Base-by-base conservation (phyloP, 1,140 invertebrate species). In the Andricus grossulariae region DNA sequence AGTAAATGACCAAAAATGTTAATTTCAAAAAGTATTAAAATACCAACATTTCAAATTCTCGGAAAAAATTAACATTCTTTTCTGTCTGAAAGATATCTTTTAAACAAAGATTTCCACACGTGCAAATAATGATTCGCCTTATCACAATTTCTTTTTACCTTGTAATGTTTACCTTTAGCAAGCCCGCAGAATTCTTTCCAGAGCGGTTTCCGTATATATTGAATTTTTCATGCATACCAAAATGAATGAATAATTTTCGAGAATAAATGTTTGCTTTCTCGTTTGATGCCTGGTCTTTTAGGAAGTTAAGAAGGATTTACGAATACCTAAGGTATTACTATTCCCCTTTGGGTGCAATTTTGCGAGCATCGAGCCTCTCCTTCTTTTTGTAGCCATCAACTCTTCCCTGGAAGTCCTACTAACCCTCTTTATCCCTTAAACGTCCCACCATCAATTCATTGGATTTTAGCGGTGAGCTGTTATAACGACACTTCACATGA, bases 401-500 rank as follows among this genome's bases (percentile, higher is more conserved):
- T 66, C 32, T 66, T 66, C 60, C 32, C 25, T 39, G 32, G n/a
- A 32, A 66, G 60, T 13, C 60, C 60, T 66, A 45, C 60, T 18
- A 66, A 66, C 71, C 71, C 71, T 50, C 71, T 72, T 21, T 49
- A 25, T 21, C 25, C 15, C 71, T 25, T 6, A 70, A 18, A 54
- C 12, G 8, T 51, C 16, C 66, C 32, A 50, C 83, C 84, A 87
- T 87, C 85, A 86, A 87, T 87, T 87, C 85, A 87, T 87, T 87
- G 84, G 85, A 87, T 87, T 86, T 84, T 85, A 87, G 84, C 80
- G 72, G 80, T 72, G 57, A 82, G 73, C 57, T 83, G 83, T 85
- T 86, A 84, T 80, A 84, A 80, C 79, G 73, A 76, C 78, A 78
- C 78, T 84, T 82, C 75, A 76, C 52, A 81, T 84, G 81, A 87